Base-by-base conservation (phyloP, 2,113 vertebrate species). In the Indicator maculatus region DNA sequence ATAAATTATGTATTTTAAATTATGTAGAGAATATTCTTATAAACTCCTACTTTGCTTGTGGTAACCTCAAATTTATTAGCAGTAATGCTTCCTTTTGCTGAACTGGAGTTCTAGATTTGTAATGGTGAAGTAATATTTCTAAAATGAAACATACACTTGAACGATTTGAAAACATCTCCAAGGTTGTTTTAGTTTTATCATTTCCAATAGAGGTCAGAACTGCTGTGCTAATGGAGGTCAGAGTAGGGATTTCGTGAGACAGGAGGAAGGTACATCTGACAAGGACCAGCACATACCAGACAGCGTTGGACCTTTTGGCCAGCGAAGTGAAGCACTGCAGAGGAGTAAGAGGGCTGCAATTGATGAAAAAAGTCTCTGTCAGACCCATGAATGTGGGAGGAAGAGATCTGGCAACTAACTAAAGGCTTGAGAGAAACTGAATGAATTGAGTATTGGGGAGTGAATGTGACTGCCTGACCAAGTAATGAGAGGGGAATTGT, bases 361-460 rank as follows among this genome's bases (percentile, higher is more conserved):
- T 69, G 33, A 12, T 20, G 7, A 56, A 36, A 3, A 45, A 26
- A 36, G 38, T 19, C 53, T 71, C 38, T 44, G 9, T 13, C 2
- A 1, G 23, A 52, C 24, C 21, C 13, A 2, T 56, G 38, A 61
- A 41, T 8, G 7, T 31, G 19, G 33, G 69, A 73, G 41, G 16
- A 56, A 26, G 33, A 91, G 70, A 64, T 16, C 13, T 69, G 53
- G 44, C 41, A 81, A 17, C 52, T 21, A 2, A 56, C 52, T 21
- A 2, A 56, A 74, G 16, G 8, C 21, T 16, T 11, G 60, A 47
- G n/a, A 86, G 45, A 41, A 73, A 28, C 11, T 15, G 50, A 18
- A 19, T 60, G 3, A 33, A 31, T 74, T 18, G 1, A 12, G 6
- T 55, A 5, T 3, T 45, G 39, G 31, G 50, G 20, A 2, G 1